Conservation (phyloP, 2,888 invertebrate genomes). For the Morpho deidamia region DNA sequence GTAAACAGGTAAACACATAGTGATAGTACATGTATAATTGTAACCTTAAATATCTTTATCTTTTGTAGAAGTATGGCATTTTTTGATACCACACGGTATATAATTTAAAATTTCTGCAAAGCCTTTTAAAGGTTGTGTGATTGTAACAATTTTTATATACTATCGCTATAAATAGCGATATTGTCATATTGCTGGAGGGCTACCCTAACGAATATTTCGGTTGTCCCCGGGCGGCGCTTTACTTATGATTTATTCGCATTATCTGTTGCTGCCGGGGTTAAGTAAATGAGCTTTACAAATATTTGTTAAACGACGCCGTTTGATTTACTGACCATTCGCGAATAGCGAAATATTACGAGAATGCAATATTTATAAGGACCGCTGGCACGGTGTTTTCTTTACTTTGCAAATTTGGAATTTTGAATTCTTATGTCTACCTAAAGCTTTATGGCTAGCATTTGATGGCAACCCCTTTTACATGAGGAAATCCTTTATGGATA, state of each 20-base stretch:
- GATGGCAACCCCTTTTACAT: too few relatives aligned
- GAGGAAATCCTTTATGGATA: too few relatives aligned
- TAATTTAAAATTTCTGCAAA: too few relatives aligned
- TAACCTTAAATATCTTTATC: too few relatives aligned
- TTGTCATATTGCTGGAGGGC: background rate
- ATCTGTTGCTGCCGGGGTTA: slow-evolving; percentile 19
- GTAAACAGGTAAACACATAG: too few relatives aligned
- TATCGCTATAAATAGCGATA: background rate
- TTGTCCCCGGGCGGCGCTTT: slow-evolving; percentile 20
- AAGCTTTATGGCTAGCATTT: too few relatives aligned
- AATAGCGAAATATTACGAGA: background rate
- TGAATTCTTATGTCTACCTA: too few relatives aligned
- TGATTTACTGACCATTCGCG: slow-evolving; percentile 11
- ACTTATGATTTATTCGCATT: slow-evolving; percentile 21
- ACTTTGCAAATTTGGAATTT: background rate
- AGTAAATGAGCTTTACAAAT: slow-evolving; percentile 21
- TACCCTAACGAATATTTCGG: slow-evolving; percentile 11
- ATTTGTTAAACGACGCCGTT: slow-evolving; percentile 1
- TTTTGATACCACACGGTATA: too few relatives aligned
- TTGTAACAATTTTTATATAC: too few relatives aligned
- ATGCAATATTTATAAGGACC: background rate
- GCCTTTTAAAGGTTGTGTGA: too few relatives aligned
- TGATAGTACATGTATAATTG: too few relatives aligned
- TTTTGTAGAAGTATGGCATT: too few relatives aligned
- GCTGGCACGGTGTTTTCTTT: background rate